Evolutionary conservation across 2,113 vertebrate species (phyloP).

Genomic region (Laterallus jamaicensis): DNA sequence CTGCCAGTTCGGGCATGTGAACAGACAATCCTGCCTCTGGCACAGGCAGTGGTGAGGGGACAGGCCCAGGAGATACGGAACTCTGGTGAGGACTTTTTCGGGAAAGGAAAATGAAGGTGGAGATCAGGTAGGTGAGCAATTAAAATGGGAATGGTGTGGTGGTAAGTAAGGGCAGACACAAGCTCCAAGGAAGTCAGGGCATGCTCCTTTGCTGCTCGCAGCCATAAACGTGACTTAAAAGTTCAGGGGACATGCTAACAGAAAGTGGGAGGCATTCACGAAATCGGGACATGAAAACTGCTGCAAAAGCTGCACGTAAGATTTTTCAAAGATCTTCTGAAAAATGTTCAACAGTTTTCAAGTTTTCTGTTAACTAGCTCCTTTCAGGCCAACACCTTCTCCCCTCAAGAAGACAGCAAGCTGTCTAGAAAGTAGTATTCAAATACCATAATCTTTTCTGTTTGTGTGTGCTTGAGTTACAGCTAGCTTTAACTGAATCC

Average conservation of each 20-base stretch:
- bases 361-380: neutral
- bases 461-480: neutral
- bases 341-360: neutral
- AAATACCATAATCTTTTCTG: neutral
- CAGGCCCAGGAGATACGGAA: neutral
- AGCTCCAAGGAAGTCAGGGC: neutral
- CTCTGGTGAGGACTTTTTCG: neutral
- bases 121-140: fast-evolving
- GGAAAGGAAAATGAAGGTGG: neutral
- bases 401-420: neutral
- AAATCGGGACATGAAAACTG: neutral
- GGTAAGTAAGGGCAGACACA: neutral
- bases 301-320: neutral
- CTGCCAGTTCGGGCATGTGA: neutral
- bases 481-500: neutral
- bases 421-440: neutral
- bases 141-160: neutral
- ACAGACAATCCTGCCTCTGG: neutral
- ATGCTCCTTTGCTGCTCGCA: neutral
- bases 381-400: neutral
- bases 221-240: neutral
- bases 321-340: neutral
- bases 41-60: neutral
- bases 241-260: neutral
- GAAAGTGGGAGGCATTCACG: neutral